phyloP scores from a whole-genome alignment of 1,140 invertebrate genomes.

The Drosophila busckii region DNA sequence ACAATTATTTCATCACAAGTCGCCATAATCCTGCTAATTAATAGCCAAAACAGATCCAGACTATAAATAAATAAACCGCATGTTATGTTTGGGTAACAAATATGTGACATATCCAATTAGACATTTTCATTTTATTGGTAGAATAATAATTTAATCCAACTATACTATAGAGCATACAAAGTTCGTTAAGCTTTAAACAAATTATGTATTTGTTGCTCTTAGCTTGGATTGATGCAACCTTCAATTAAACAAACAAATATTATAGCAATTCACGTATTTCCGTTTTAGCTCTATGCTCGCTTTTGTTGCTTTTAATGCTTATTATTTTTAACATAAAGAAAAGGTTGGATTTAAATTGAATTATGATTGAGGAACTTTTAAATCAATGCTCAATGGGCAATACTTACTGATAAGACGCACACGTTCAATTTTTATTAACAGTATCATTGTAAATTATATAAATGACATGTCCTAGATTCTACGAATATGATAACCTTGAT shows the following conservation, averaged over 20 bases:
- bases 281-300: constrained; percentile 49
- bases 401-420: too few relatives aligned
- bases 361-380: constrained; percentile 20
- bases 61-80: too few relatives aligned
- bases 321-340: constrained; percentile 21
- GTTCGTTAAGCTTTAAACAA: constrained; percentile 7
- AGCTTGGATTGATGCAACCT: constrained; percentile 44
- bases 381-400: background rate
- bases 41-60: background rate
- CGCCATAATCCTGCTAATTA: constrained; percentile 24
- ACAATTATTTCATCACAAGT: constrained; percentile 16
- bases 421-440: too few relatives aligned
- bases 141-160: too few relatives aligned
- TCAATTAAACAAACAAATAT: constrained; percentile 53
- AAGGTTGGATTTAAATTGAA: constrained; percentile 18
- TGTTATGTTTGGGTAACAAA: too few relatives aligned
- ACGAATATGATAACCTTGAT: too few relatives aligned
- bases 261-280: constrained; percentile 53
- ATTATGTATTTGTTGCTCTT: constrained; percentile 28
- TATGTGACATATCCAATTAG: too few relatives aligned
- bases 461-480: too few relatives aligned
- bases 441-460: too few relatives aligned
- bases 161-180: constrained; percentile 12
- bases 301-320: constrained; percentile 20
- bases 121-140: too few relatives aligned